Conservation (phyloP, 2,797 vertebrate genomes). For the Miichthys miiuy region DNA sequence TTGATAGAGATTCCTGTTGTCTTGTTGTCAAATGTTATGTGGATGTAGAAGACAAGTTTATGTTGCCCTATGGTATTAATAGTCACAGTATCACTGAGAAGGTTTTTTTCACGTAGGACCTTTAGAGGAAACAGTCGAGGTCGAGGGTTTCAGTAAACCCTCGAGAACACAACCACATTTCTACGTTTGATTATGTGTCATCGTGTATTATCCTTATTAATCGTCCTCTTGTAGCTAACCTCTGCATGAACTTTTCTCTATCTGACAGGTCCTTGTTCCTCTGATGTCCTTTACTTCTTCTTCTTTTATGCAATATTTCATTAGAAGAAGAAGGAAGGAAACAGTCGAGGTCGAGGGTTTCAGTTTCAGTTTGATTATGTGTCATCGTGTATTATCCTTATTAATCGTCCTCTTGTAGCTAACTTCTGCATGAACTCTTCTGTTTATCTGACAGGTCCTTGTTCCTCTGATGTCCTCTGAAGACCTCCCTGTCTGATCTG, state of each 20-base stretch:
- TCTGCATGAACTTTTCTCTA: neutral
- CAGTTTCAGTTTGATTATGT: neutral
- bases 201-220: neutral
- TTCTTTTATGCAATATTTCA: no score
- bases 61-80: no score
- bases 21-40: no score
- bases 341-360: no score
- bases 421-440: neutral
- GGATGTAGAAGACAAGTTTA: no score
- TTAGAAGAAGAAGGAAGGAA: no score
- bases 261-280: constrained; percentile 32
- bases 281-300: constrained; percentile 8
- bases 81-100: no score
- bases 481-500: neutral
- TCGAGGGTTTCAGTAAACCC: neutral
- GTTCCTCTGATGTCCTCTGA: constrained; percentile 3
- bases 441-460: constrained; percentile 34
- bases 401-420: neutral
- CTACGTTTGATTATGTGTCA: neutral
- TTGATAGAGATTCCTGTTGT: neutral
- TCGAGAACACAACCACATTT: neutral
- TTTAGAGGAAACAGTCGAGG: no score
- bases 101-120: no score
- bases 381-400: neutral
- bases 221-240: neutral